Evolutionary conservation across 2,113 vertebrate species (phyloP), one percentile per base, ranked within the genome.

Genomic region (Platycercus adscitus): DNA sequence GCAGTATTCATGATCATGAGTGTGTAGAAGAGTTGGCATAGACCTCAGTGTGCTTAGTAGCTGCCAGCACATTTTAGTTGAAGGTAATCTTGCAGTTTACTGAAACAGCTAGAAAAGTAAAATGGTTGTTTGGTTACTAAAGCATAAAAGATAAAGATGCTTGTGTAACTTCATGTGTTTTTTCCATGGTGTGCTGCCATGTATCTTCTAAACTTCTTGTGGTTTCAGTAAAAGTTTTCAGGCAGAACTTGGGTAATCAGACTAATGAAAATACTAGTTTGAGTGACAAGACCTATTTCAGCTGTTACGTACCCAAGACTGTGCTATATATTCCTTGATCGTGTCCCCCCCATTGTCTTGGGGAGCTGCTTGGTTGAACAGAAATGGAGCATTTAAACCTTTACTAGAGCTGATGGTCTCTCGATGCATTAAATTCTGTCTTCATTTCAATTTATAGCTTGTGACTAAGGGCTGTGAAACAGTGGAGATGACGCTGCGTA

Each of bases 391-490:
- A 20, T 17, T 63, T 61, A 52, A 63, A 70, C 18, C 11, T 55
- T 11, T 41, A 0, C 66, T 53, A 41, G 19, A 49, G 7, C 47
- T 11, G 2, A 23, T 24, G 17, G 13, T 60, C 10, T 86, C 19
- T 44, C 33, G 17, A 0, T 33, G 37, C 17, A 3, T 83, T 92
- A 85, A 96, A 6, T 37, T 29, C 5, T 70, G 35, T 91, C 53
- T 76, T 18, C 20, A 1, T 93, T 85, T 96, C 79, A 17, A 33
- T 83, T 94, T 41, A 46, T 95, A 99, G 99, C 98, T 99, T n/a
- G 97, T 99, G 97, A 99, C 98, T 29, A 99, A 99, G 93, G 99
- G 99, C 80, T 99, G 99, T 79, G 99, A 99, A 84, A 99, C 99
- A 0, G 98, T 99, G 92, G 99, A 99, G 97, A 99, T 99, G 99